phyloP scores from a whole-genome alignment of 1,140 invertebrate genomes.

The Drosophila sp. region DNA sequence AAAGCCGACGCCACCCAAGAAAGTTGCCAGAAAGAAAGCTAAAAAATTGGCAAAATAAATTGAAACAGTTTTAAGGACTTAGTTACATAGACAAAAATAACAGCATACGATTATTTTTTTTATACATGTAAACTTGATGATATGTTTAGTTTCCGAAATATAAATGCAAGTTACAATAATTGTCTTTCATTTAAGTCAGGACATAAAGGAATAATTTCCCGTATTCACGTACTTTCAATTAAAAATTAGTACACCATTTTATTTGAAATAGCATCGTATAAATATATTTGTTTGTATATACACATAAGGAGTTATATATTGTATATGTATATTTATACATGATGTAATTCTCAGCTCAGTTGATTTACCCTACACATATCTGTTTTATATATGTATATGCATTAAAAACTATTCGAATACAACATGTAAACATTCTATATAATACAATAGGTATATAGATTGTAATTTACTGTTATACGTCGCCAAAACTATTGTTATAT shows the following conservation, averaged over 20 bases:
- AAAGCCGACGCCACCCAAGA: conserved; percentile 15
- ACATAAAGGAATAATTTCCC: too few relatives aligned
- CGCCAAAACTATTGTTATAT: conserved; percentile 7
- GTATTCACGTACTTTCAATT: neutral
- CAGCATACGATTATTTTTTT: conserved; percentile 13
- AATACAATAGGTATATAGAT: conserved; percentile 12
- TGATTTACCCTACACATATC: conserved; percentile 13
- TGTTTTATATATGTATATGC: conserved; percentile 29
- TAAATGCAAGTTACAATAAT: too few relatives aligned
- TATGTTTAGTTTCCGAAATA: too few relatives aligned
- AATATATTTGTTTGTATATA: conserved; percentile 60
- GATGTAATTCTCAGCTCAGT: conserved; percentile 33
- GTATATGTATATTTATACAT: conserved; percentile 32
- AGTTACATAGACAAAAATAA: conserved; percentile 8
- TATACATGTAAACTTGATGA: conserved; percentile 13
- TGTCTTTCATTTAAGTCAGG: too few relatives aligned
- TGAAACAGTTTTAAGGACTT: neutral
- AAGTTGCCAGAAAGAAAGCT: conserved; percentile 53
- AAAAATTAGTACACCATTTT: neutral
- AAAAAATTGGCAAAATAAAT: conserved; percentile 64
- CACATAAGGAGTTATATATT: conserved; percentile 13
- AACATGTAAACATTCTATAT: conserved; percentile 33
- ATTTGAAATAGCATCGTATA: conserved; percentile 57
- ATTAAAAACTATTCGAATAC: conserved; percentile 26
- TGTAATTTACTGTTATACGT: conserved; percentile 15